These are phyloP conservation scores for Thunnus albacares DNA, from an alignment of 2,797 vertebrate genomes.

Conservation along the genomic window DNA sequence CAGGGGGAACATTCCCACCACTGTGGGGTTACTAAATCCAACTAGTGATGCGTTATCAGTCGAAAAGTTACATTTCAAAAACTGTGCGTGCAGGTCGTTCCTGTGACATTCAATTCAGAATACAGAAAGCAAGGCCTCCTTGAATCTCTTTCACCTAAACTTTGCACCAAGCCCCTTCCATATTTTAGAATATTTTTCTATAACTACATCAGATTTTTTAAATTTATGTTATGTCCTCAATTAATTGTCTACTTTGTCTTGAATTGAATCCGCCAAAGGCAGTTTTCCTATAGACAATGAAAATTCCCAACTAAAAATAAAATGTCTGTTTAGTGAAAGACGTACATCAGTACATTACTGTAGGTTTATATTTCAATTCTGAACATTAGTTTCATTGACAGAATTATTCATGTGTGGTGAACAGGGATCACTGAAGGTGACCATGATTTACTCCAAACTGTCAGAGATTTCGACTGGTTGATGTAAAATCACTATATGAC, in stretches of 20 bases:
- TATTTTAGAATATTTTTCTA: not conserved
- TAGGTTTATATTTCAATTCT: not conserved
- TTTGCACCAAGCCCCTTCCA: not conserved
- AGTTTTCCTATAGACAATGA: not conserved
- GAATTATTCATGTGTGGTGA: not conserved
- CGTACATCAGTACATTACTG: not conserved
- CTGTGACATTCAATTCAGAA: not conserved
- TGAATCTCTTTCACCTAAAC: not conserved
- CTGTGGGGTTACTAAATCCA: conserved; percentile 60
- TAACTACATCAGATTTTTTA: not conserved
- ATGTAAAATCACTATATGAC: not conserved
- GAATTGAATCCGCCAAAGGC: not conserved
- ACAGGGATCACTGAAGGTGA: not conserved
- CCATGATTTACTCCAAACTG: not conserved
- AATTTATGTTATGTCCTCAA: not conserved
- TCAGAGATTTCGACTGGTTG: not conserved
- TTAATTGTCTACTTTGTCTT: not conserved
- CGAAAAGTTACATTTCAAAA: conserved; percentile 21
- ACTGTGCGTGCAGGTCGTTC: not conserved
- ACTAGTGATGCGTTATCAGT: conserved; percentile 34
- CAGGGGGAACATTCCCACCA: conserved; percentile 71
- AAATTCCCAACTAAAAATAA: not conserved
- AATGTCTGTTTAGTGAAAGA: not conserved
- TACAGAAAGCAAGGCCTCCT: not conserved
- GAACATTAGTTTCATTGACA: not conserved